Evolutionary conservation across 1,140 invertebrate genomes (phyloP), one percentile per base, ranked within the genome.

Genomic region (Araneus ventricosus): DNA sequence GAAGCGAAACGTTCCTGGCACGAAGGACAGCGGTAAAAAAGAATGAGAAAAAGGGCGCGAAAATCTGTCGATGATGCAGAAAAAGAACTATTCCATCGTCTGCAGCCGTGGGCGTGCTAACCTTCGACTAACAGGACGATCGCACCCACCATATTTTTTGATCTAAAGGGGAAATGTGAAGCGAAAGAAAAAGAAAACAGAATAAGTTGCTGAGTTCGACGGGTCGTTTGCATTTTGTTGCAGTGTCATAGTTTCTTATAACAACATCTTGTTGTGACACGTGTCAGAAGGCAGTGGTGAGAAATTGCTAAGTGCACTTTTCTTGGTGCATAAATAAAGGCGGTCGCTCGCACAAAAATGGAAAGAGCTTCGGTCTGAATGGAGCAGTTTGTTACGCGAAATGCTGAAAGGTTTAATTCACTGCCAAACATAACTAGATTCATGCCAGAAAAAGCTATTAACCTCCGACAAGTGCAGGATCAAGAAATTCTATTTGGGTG

Each of bases 41-140:
- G n/a, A 80, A 80, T 37, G 39, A 41, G 39, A 17, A 41, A n/a
- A 82, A 82, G 7, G 80, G 80, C 80, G 41, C 37, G 39, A 52
- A 82, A 82, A 45, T 22, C 22, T 82, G 80, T 41, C 80, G 80
- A 82, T 82, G 80, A 82, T 82, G 80, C 80, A 82, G 80, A 82
- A 82, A 82, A 41, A 27, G 41, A 82, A 82, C 39, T 41, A 82
- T 82, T 52, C 80, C 80, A 82, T 22, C 27, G 80, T 52, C 80
- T 82, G 80, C n/a, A 30, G 80, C 41, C 41, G 80, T 82, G 80
- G 80, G 80, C 80, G 80, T 75, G 34, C 70, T 75, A 75, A 75
- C 70, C 70, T 75, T 75, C 70, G 70, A 75, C 70, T 39, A n/a
- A 7, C 27, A 52, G n/a, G 80, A 82, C 80, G 22, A 82, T 82